phyloP scores from a whole-genome alignment of 2,113 vertebrate species.

The Nannospalax galili region DNA sequence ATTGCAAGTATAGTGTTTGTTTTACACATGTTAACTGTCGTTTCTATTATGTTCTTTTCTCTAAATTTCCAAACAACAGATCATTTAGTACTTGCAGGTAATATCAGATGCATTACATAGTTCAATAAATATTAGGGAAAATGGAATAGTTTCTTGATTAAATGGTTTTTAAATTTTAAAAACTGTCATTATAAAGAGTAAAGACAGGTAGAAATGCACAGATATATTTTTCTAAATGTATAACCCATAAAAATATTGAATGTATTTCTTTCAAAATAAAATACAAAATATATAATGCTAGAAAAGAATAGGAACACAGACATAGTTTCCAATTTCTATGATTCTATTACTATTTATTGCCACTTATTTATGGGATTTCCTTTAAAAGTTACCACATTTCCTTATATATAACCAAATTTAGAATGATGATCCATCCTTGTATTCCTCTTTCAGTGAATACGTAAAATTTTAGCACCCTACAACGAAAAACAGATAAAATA shows the following conservation, averaged over 20 bases:
- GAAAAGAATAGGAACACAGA: neutral
- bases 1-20: neutral
- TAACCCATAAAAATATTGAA: neutral
- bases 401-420: constrained; percentile 4
- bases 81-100: neutral
- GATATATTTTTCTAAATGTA: neutral
- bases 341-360: neutral
- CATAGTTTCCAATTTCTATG: neutral
- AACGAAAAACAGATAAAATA: constrained; percentile 56
- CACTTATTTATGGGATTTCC: neutral
- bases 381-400: constrained; percentile 4
- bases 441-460: neutral
- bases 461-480: constrained; percentile 42
- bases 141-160: neutral
- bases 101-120: neutral
- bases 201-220: neutral
- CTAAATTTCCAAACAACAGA: neutral
- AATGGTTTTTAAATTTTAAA: neutral
- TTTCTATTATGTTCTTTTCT: neutral
- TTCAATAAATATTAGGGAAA: neutral
- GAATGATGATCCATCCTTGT: constrained; percentile 11
- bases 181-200: neutral
- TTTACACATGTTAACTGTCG: neutral
- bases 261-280: neutral
- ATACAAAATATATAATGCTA: neutral